A percentile compares a stretch with the other conserved stretches of the same genome.
Evolutionary conservation across 2,888 invertebrate genomes (phyloP).

Genomic region (Adelognathus sp.): DNA sequence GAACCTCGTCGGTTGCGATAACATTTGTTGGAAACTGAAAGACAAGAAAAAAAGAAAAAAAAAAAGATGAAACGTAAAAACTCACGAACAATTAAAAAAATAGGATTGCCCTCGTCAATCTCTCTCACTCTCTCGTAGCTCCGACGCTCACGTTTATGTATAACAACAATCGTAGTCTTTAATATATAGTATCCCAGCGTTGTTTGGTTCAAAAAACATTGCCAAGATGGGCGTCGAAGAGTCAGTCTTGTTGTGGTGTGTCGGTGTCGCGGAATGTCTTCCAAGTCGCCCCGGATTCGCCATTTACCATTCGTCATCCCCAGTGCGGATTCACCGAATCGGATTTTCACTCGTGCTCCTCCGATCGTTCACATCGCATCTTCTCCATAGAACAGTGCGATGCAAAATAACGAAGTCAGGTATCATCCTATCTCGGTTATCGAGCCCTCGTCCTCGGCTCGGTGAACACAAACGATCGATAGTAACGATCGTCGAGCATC

Average conservation of each 20-base stretch:
- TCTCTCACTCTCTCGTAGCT: slow-evolving; percentile 4
- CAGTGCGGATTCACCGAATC: neutral
- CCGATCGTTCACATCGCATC: neutral
- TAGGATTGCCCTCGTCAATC: slow-evolving; percentile 47
- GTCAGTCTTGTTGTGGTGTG: slow-evolving; percentile 56
- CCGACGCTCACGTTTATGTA: slow-evolving; percentile 19
- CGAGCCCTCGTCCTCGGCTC: neutral
- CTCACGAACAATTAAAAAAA: slow-evolving; percentile 35
- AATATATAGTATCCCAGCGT: too few species aligned
- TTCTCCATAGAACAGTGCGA: neutral
- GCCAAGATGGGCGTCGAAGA: slow-evolving; percentile 49
- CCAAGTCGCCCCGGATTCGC: too few species aligned
- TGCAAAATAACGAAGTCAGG: slow-evolving; percentile 12
- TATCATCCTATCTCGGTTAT: slow-evolving; percentile 22
- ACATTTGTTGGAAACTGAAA: neutral
- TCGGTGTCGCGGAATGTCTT: too few species aligned
- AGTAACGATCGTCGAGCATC: neutral
- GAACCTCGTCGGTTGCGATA: too few species aligned
- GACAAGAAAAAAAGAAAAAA: slow-evolving; percentile 15
- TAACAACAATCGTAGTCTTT: neutral
- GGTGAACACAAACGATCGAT: too few species aligned
- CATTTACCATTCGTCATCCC: too few species aligned
- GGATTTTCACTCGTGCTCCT: neutral
- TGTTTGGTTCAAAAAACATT: slow-evolving; percentile 6
- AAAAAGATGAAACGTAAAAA: neutral